A percentile compares a stretch with the other conserved stretches of the same genome.
phyloP scores from a whole-genome alignment of 2,797 vertebrate genomes.

The Chelonia mydas region DNA sequence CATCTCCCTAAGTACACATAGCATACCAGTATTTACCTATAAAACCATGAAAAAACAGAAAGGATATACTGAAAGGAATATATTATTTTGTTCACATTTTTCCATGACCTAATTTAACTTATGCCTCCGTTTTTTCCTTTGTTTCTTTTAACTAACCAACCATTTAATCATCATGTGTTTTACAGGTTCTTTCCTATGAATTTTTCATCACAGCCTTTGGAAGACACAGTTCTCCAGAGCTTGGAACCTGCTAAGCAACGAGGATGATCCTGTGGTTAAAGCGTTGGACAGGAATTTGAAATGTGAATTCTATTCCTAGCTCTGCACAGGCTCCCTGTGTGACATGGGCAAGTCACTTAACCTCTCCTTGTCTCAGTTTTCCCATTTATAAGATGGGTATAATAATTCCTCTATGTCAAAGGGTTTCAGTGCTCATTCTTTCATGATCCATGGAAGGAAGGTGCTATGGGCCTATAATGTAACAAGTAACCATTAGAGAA shows the following conservation, averaged over 20 bases:
- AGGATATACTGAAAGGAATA: accelerated
- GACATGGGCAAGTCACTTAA: background rate
- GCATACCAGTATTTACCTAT: background rate
- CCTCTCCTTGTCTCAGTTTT: background rate
- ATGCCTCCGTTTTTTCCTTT: too few species aligned
- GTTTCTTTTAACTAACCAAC: background rate
- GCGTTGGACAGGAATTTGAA: background rate
- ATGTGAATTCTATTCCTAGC: background rate
- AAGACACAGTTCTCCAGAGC: constrained; percentile 6
- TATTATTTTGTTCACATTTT: background rate
- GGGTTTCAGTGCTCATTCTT: background rate
- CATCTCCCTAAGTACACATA: background rate
- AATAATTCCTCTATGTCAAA: background rate
- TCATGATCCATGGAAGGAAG: background rate
- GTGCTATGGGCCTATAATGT: background rate
- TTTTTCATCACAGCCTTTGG: constrained; percentile 13
- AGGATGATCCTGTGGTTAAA: background rate
- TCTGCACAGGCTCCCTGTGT: background rate
- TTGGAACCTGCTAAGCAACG: background rate
- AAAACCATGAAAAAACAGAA: background rate
- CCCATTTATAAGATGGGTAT: background rate
- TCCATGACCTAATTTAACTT: background rate
- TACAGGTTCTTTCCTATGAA: background rate
- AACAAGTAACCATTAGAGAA: background rate
- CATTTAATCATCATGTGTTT: background rate